phyloP scores from a whole-genome alignment of 2,888 invertebrate genomes.

The Leptarthrus brevirostris region DNA sequence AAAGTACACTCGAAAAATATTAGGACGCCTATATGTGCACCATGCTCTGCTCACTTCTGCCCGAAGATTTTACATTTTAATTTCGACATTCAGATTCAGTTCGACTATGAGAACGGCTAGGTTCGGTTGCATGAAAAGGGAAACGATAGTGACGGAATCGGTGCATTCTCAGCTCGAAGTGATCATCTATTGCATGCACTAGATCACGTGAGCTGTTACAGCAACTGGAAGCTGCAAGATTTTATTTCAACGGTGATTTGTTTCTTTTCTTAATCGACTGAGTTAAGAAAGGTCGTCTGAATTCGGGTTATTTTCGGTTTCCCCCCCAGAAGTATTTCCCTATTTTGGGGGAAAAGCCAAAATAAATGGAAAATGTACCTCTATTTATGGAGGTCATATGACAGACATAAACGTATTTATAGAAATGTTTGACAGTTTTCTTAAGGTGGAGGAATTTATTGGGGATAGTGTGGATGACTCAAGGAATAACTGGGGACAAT shows the following conservation, averaged over 20 bases:
- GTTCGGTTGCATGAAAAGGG: conserved; percentile 2
- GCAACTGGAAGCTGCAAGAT: not conserved
- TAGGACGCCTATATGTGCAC: not conserved
- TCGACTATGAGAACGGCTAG: conserved; percentile 2
- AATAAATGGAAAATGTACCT: conserved; percentile 23
- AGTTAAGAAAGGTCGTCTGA: not conserved
- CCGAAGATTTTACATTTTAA: conserved; percentile 23
- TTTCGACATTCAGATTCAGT: conserved; percentile 38
- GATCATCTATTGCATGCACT: not conserved
- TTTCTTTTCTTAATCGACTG: not conserved
- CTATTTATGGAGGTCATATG: conserved; percentile 43
- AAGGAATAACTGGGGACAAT: too few species aligned
- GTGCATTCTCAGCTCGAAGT: conserved; percentile 9
- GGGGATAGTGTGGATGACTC: not conserved
- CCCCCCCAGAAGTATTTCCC: conserved; percentile 4
- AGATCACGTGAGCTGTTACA: not conserved
- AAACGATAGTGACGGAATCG: not conserved
- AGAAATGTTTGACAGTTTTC: conserved; percentile 13
- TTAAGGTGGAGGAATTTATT: conserved; percentile 11
- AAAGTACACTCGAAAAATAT: conserved; percentile 8
- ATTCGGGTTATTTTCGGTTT: not conserved
- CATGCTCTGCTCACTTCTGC: conserved; percentile 10
- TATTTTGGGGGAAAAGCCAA: conserved; percentile 31
- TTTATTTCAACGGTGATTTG: not conserved
- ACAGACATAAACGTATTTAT: conserved; percentile 41